phyloP scores from a whole-genome alignment of 2,888 invertebrate species.

The Ornithoptera priamus region DNA sequence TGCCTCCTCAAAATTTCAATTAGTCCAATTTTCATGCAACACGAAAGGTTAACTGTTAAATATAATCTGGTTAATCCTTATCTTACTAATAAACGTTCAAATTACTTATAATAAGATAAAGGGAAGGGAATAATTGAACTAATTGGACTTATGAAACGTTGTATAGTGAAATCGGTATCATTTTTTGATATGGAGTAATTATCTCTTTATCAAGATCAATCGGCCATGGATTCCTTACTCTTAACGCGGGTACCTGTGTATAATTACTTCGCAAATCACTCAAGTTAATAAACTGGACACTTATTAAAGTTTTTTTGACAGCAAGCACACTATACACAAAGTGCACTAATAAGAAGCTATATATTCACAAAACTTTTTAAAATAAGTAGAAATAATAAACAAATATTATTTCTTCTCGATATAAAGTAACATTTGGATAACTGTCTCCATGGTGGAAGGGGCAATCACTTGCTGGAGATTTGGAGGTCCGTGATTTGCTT shows the following conservation, averaged over 20 bases:
- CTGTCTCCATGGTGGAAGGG: too few species aligned
- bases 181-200: slow-evolving; percentile 2
- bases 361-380: too few species aligned
- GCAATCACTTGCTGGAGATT: too few species aligned
- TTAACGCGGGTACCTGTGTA: not conserved
- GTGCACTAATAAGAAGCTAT: too few species aligned
- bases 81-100: slow-evolving; percentile 13
- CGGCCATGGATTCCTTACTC: not conserved
- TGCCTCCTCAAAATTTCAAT: slow-evolving; percentile 23
- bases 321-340: too few species aligned
- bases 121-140: not conserved
- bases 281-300: too few species aligned
- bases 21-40: slow-evolving; percentile 15
- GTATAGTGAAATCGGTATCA: not conserved
- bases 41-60: slow-evolving; percentile 19
- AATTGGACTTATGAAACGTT: not conserved
- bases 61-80: slow-evolving; percentile 18
- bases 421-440: too few species aligned
- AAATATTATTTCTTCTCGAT: too few species aligned
- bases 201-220: slow-evolving; percentile 3
- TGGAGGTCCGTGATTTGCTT: too few species aligned
- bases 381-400: too few species aligned
- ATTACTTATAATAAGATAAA: slow-evolving; percentile 9
- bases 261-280: too few species aligned
- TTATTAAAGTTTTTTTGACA: too few species aligned